Conservation (phyloP, 2,113 vertebrate species). For the Eira barbara region DNA sequence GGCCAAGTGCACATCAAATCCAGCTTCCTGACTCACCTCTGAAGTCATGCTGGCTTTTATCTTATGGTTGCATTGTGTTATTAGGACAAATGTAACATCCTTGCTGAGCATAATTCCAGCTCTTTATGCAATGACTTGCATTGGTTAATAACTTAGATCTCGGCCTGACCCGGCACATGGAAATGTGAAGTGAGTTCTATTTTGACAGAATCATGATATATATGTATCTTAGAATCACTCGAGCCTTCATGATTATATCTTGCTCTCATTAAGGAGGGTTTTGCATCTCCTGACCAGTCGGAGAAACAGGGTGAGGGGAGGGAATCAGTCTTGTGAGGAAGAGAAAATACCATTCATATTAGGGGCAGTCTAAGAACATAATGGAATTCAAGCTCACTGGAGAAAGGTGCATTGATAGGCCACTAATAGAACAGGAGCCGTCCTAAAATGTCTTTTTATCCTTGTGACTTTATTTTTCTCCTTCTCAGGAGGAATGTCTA, state of each 20-base stretch:
- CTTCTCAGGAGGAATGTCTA: no score
- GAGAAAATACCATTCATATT: neutral
- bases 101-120: neutral
- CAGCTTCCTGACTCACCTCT: neutral
- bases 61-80: neutral
- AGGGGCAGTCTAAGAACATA: neutral
- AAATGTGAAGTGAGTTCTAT: neutral
- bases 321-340: neutral
- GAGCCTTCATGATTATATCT: neutral
- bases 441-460: neutral
- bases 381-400: neutral
- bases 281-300: neutral
- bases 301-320: neutral
- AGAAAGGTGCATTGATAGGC: neutral
- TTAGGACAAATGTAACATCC: neutral
- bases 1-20: neutral
- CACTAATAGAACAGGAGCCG: fast-evolving
- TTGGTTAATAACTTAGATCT: no score
- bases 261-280: neutral
- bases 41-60: neutral
- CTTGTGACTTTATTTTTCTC: neutral
- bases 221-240: neutral
- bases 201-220: neutral
- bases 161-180: neutral
- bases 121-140: neutral